phyloP scores from a whole-genome alignment of 2,797 vertebrate species.

The Microhierax caerulescens region DNA sequence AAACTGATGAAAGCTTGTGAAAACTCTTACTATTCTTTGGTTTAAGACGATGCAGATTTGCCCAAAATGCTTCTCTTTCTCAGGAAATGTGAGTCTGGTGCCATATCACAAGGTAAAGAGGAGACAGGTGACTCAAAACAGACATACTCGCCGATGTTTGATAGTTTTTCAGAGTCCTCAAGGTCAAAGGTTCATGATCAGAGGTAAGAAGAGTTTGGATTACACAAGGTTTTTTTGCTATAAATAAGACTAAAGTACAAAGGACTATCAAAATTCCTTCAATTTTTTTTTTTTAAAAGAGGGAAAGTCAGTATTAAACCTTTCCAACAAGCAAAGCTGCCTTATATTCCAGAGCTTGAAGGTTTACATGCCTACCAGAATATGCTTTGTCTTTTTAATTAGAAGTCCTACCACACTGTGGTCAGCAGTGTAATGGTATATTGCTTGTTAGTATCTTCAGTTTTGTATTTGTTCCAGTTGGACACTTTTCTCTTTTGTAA shows the following conservation, averaged over 20 bases:
- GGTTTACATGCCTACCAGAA: not conserved
- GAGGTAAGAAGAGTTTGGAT: constrained; percentile 76
- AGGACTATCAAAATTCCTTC: not conserved
- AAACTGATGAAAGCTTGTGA: not conserved
- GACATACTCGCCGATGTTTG: constrained; percentile 73
- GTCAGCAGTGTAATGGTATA: not conserved
- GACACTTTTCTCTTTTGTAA: not conserved
- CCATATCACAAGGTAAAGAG: constrained; percentile 65
- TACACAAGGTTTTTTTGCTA: not conserved
- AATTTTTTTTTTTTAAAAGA: not conserved
- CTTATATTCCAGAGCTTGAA: not conserved
- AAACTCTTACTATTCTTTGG: not conserved
- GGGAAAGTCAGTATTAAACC: not conserved
- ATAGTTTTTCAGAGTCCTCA: constrained; percentile 82
- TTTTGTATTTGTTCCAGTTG: not conserved
- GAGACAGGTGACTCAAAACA: constrained; percentile 60
- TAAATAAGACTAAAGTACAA: not conserved
- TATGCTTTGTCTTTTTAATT: not conserved
- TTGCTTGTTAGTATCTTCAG: not conserved
- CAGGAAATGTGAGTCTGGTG: constrained; percentile 78
- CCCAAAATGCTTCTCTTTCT: not conserved
- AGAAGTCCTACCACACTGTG: not conserved
- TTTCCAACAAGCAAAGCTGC: not conserved
- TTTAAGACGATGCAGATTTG: not conserved
- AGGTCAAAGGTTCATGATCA: constrained; percentile 80